Base-by-base conservation (phyloP, 2,888 invertebrate genomes). In the Podotricha telesiphe region DNA sequence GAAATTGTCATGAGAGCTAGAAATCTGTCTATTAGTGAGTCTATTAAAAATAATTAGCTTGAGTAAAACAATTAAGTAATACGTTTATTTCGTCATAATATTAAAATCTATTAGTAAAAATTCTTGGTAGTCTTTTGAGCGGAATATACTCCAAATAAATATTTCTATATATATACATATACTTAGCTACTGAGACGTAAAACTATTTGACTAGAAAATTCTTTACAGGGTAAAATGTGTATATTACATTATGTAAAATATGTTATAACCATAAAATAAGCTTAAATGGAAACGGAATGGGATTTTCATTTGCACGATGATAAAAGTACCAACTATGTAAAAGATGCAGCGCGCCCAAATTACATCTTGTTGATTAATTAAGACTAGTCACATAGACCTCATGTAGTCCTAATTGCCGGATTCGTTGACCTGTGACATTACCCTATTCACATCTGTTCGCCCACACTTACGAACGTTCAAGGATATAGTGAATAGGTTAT, bases 341-440 rank as follows among this genome's bases (percentile, higher is more conserved):
- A 34, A 17, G 53, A 11, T 15, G n/a, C 53, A 42, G 37, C 37
- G 37, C 13, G 13, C 13, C 42, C 4, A 20, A 50, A 22, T 50
- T 34, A 34, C 28, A 22, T 45, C 45, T 59, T 45, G 28, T 28
- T 45, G n/a, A 22, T 6, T 45, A 59, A 59, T 59, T 59, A 59
- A 45, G 59, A 42, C 20, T 22, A 42, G 58, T 22, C 59, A 59
- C 22, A 59, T 45, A 45, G 59, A 45, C 22, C 55, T 55, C 34
- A 22, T 53, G 55, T 37, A 15, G 22, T 68, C 47, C 22, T 67
- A 71, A 70, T 71, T 70, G 68, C 61, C 64, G 70, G 65, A 73
- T 68, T 68, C 69, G 59, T 75, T 75, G 72, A 76, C 75, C 74
- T 69, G 65, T 71, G 70, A 78, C 74, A 75, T 74, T 62, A 67